Evolutionary conservation across 2,113 vertebrate species (phyloP), one percentile per base, ranked within the genome.

Genomic region (Bucco capensis): DNA sequence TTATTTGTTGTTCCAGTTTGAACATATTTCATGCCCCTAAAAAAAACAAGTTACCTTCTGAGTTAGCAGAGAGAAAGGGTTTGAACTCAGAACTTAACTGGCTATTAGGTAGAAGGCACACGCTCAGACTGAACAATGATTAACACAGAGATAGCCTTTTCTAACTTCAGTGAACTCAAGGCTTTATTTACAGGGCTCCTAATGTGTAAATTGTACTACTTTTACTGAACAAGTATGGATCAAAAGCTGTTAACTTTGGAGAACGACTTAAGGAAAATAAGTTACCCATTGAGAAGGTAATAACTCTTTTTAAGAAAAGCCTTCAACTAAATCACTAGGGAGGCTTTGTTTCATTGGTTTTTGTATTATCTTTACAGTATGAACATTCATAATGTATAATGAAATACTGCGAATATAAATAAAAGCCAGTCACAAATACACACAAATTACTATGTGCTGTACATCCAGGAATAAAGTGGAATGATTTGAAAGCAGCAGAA

Each of bases 401-500:
- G 89, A 92, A 92, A 78, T 93, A 92, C 10, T 0, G 9, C 66
- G 86, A 94, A 89, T 82, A 86, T 92, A 96, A 90, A 89, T 44
- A 85, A 95, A 95, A 95, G 57, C 61, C 93, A 95, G 79, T 89
- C 89, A 95, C 90, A 91, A 88, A 94, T 89, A 94, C 93, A 91
- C 69, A 95, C 85, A 91, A 92, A 93, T 60, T 90, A 87, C 86
- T 93, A 96, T 19, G 88, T 87, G 71, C 67, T 80, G 83, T 91
- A 95, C 95, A 95, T 78, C 92, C 83, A 94, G 74, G 57, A 94
- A 91, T 88, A 93, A 87, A 91, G 94, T 94, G 93, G 89, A 90
- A 95, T 96, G 92, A 93, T 92, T 92, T 66, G 92, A 93, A 96
- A 94, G 90, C 93, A 95, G 95, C 89, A 90, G 89, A 95, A 94